Evolutionary conservation across 2,113 vertebrate genomes (phyloP).

Genomic region (Sakesphorus luctuosus): DNA sequence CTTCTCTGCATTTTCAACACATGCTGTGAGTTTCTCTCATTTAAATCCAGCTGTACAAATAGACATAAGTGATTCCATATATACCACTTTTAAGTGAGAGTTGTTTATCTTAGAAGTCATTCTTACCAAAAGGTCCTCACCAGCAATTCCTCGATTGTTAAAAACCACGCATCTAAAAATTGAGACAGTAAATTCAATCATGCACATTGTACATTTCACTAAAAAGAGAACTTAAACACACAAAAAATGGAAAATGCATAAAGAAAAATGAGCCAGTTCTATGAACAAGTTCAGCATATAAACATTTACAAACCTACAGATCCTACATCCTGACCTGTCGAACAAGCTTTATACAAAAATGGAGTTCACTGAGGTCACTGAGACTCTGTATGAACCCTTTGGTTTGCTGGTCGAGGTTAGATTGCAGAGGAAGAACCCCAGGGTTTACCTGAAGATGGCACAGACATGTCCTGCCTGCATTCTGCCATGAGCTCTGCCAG

Average conservation of each 20-base stretch:
- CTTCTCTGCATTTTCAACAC: neutral
- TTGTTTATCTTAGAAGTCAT: constrained; percentile 52
- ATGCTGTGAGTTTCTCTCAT: neutral
- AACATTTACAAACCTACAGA: neutral
- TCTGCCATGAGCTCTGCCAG: neutral
- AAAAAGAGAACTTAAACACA: neutral
- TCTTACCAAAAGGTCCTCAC: constrained; percentile 95
- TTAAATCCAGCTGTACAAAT: neutral
- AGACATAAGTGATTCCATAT: neutral
- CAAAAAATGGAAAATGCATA: neutral
- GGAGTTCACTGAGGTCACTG: neutral
- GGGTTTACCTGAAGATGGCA: neutral
- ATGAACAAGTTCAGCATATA: neutral
- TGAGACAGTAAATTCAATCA: constrained; percentile 43
- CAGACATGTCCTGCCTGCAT: neutral
- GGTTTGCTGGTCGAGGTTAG: neutral
- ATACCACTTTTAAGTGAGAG: neutral
- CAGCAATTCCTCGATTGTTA: constrained; percentile 85
- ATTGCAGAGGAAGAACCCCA: neutral
- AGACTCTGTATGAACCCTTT: neutral
- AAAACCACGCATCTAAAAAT: constrained; percentile 94
- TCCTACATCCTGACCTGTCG: neutral
- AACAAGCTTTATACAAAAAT: neutral
- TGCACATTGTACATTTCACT: neutral
- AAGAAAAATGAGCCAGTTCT: neutral